Evolutionary conservation across 2,113 vertebrate species (phyloP), one percentile per base, ranked within the genome.

Genomic region (Cheilinus undulatus): DNA sequence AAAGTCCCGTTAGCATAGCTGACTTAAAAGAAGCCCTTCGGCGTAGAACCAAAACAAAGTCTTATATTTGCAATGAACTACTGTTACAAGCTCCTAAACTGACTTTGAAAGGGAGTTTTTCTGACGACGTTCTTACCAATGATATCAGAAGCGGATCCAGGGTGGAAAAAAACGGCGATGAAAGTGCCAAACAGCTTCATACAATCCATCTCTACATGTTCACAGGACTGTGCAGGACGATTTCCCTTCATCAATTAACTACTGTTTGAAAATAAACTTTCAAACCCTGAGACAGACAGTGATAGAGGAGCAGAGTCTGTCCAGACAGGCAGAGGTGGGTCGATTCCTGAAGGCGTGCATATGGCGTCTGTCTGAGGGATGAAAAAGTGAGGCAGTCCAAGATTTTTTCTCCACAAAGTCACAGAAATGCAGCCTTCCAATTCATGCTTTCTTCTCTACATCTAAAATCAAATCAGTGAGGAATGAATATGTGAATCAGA

Each of bases 171-270:
- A 19, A 95, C 74, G 46, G 91, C 88, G 80, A 94, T 75, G 38
- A 93, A 83, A 0, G 92, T 74, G 79, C 91, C 92, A 63, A 94
- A 83, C 51, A 94, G 73, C 78, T 59, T 93, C 80, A 94, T 83
- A 23, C 93, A 82, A 87, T 94, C 92, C 94, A 95, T 95, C 52
- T 94, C 90, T 83, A 86, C 92, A 93, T 91, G 88, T 91, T 89
- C 87, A 46, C 65, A 7, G 42, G 30, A 17, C 17, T 61, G 45
- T 78, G 53, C 67, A 27, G 58, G 28, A 46, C 53, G 15, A 32
- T 26, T 19, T 17, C 23, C 26, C 8, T 19, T 34, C 6, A 1
- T 14, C 17, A 38, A 45, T 28, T 3, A 38, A 42, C 3, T 3
- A n/a, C 24, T 12, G 17, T 52, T 10, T 28, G 15, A 61, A 38